Conservation (phyloP, 2,888 invertebrate species). For the Sphaerophoria rueppellii region DNA sequence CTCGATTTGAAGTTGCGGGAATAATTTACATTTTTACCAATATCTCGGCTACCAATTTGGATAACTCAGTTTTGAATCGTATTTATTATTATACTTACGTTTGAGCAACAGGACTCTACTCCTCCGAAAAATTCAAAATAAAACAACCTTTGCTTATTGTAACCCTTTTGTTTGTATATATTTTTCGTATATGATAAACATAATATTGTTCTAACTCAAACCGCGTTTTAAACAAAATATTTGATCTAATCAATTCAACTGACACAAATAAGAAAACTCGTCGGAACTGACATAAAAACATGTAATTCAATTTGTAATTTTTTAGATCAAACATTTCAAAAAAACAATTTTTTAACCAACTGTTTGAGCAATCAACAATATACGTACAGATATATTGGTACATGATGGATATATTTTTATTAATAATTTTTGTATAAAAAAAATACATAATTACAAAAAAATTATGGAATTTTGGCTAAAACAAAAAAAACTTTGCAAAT, state of each 20-base stretch:
- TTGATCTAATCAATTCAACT: slow-evolving; percentile 3
- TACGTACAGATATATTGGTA: neutral
- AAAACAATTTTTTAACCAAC: neutral
- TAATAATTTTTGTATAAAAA: slow-evolving; percentile 54
- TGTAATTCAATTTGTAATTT: neutral
- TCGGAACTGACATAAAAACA: neutral
- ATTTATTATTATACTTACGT: no score
- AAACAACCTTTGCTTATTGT: slow-evolving; percentile 51
- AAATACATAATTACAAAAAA: slow-evolving; percentile 42
- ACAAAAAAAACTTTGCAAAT: slow-evolving; percentile 64
- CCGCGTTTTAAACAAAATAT: slow-evolving; percentile 31
- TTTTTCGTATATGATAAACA: slow-evolving; percentile 56
- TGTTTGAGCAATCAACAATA: slow-evolving; percentile 21
- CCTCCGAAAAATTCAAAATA: neutral
- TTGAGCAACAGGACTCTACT: neutral
- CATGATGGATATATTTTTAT: slow-evolving; percentile 33
- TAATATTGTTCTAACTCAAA: slow-evolving; percentile 56
- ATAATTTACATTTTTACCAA: no score
- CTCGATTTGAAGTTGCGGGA: no score
- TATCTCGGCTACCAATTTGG: no score
- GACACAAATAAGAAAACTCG: slow-evolving; percentile 34
- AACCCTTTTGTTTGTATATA: slow-evolving; percentile 64
- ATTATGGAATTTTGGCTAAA: slow-evolving; percentile 66
- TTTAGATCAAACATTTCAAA: neutral
- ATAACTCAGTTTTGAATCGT: no score